These are phyloP conservation scores for Syrphus vitripennis DNA, from an alignment of 2,888 invertebrate species.

Conservation along the genomic window DNA sequence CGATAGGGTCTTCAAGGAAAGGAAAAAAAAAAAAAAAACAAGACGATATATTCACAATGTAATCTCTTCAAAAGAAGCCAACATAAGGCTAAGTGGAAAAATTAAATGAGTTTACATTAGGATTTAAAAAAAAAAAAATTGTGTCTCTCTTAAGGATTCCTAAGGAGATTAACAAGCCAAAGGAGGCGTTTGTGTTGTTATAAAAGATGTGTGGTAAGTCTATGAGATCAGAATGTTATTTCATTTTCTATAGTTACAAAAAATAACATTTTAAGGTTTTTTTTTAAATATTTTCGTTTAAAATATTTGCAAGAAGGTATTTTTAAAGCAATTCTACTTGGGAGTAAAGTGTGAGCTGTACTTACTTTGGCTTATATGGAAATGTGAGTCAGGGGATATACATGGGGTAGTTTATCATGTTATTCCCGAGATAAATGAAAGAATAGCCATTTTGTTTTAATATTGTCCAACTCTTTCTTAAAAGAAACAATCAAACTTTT, in stretches of 20 bases:
- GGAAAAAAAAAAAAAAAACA: not conserved
- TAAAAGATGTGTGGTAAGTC: conserved; percentile 22
- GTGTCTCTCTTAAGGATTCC: conserved; percentile 19
- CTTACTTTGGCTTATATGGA: no score
- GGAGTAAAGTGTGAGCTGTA: no score
- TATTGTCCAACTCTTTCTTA: no score
- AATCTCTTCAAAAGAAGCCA: conserved; percentile 6
- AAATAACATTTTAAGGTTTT: not conserved
- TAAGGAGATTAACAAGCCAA: conserved; percentile 33
- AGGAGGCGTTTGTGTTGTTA: not conserved
- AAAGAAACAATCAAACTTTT: no score
- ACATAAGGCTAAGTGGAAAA: conserved; percentile 21
- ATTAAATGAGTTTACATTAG: conserved; percentile 43
- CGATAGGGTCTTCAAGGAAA: not conserved
- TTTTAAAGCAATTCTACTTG: no score
- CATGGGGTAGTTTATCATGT: no score
- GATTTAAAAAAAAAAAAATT: not conserved
- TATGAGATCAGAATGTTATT: not conserved
- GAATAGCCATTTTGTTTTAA: no score
- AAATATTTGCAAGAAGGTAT: no score
- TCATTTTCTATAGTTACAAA: not conserved
- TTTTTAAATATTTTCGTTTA: not conserved
- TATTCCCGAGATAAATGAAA: no score
- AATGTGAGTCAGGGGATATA: no score
- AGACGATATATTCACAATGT: not conserved